Percentiles rank a stretch among this genome's conserved stretches.
Conservation (phyloP, 2,113 vertebrate genomes). For the Corvus moneduloides region DNA sequence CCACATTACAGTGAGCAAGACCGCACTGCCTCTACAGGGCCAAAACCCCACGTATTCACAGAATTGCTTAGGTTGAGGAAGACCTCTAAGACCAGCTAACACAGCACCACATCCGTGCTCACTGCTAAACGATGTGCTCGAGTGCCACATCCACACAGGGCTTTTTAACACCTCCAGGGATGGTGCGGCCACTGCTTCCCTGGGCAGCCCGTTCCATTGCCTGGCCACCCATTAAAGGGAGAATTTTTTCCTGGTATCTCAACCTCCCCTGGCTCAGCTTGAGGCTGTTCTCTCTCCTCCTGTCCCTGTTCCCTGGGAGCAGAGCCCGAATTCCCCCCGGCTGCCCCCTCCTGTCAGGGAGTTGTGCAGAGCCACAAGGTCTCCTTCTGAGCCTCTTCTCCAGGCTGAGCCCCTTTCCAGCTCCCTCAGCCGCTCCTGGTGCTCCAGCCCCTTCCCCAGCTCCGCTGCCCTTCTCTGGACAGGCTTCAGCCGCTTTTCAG, state of each 20-base stretch:
- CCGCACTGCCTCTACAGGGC: too few relatives aligned
- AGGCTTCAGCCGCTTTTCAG: too few relatives aligned
- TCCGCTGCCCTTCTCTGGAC: not conserved
- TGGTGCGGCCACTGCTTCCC: too few relatives aligned
- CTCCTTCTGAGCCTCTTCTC: too few relatives aligned
- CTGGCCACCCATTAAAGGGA: rapidly evolving
- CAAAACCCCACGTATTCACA: rapidly evolving
- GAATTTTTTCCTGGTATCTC: rapidly evolving
- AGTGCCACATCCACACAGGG: rapidly evolving
- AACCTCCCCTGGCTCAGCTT: too few relatives aligned
- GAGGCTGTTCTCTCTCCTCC: rapidly evolving
- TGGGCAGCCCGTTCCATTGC: not conserved
- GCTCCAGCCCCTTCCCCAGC: not conserved
- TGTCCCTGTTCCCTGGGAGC: not conserved
- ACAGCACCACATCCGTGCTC: rapidly evolving
- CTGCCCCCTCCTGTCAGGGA: not conserved
- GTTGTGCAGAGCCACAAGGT: rapidly evolving
- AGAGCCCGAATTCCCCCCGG: not conserved
- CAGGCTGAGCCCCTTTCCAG: not conserved
- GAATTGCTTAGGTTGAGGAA: not conserved
- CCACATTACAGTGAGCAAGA: rapidly evolving
- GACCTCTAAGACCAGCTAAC: too few relatives aligned
- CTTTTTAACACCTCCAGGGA: not conserved
- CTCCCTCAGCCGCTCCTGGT: not conserved
- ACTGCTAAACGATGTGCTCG: rapidly evolving